Evolutionary conservation across 2,113 vertebrate species (phyloP), one percentile per base, ranked within the genome.

Genomic region (Haplochromis vanheusdeni): DNA sequence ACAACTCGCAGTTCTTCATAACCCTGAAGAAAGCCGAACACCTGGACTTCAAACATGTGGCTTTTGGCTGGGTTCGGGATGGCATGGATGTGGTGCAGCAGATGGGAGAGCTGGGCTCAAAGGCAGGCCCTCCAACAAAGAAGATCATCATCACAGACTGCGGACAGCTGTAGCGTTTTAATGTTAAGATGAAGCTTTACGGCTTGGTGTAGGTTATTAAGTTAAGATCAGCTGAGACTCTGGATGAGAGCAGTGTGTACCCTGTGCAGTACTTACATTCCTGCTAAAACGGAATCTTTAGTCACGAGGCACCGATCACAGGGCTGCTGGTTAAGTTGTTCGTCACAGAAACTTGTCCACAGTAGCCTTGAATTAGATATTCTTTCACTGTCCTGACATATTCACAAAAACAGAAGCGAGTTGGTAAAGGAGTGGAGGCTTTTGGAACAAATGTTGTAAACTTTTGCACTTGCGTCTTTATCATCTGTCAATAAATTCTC

Each of bases 1-100:
- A 99, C 96, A 97, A 93, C 94, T 99, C 98, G 13, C 98, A 99
- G 82, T 99, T 99, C 91, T 99, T 98, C 92, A 98, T 99, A 95
- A 98, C 97, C 7, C 92, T 99, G 92, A 98, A 97, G 92, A 98
- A 98, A 93, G 96, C 97, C 5, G 98, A 99, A 91, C 96, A 97
- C 93, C 95, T 99, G 94, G 98, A 99, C 96, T 98, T 97, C 84
- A 99, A 98, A 92, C 98, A 99, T 21, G 98, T 99, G 60, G 98
- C 97, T 11, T 99, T 99, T 85, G 98, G 98, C 6, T 97, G 97
- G 94, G 97, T 99, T 81, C 97, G 95, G 85, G 97, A 97, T 3
- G 98, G 98, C 86, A 98, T 98, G 97, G 97, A 97, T 88, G 96
- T 98, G 85, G 97, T 99, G 83, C 97, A 94, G 85, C 96, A 95